Evolutionary conservation across 2,113 vertebrate genomes (phyloP).

Genomic region (Syngnathoides biaculeatus): DNA sequence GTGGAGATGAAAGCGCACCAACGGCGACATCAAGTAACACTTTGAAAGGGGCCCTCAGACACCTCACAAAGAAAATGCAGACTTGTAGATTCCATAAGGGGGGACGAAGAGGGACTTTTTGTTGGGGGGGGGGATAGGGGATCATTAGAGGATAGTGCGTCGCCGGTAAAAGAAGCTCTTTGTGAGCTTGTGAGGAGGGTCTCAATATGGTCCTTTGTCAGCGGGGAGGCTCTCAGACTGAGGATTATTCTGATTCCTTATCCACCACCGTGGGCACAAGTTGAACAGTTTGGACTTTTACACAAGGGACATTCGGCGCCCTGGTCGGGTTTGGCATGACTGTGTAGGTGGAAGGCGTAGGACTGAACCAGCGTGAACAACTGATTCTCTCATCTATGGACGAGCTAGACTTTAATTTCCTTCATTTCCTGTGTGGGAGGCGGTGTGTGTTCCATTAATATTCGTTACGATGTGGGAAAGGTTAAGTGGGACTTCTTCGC

Average conservation of each 20-base stretch:
- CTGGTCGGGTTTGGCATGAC: slow-evolving; percentile 49
- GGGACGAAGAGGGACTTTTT: slow-evolving; percentile 61
- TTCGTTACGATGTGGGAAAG: background rate
- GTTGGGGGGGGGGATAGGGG: slow-evolving; percentile 58
- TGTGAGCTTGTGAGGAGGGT: slow-evolving; percentile 50
- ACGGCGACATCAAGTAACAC: slow-evolving; percentile 27
- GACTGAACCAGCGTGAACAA: background rate
- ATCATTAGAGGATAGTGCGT: slow-evolving; percentile 57
- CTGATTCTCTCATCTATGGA: background rate
- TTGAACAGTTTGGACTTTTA: slow-evolving; percentile 39
- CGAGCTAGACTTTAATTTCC: background rate
- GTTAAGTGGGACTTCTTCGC: slow-evolving; percentile 4
- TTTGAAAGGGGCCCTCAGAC: slow-evolving; percentile 48
- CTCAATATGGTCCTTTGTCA: slow-evolving; percentile 74
- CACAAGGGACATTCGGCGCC: slow-evolving; percentile 27
- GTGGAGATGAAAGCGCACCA: slow-evolving; percentile 21
- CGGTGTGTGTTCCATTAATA: background rate
- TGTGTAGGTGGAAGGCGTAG: slow-evolving; percentile 54
- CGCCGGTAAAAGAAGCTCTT: slow-evolving; percentile 60
- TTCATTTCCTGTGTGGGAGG: background rate
- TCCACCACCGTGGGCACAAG: slow-evolving; percentile 55
- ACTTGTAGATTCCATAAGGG: slow-evolving; percentile 53
- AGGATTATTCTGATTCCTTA: slow-evolving; percentile 56
- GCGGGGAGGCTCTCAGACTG: slow-evolving; percentile 40
- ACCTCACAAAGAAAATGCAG: slow-evolving; percentile 40